phyloP scores from a whole-genome alignment of 2,888 invertebrate genomes.

The Drosophila recens region DNA sequence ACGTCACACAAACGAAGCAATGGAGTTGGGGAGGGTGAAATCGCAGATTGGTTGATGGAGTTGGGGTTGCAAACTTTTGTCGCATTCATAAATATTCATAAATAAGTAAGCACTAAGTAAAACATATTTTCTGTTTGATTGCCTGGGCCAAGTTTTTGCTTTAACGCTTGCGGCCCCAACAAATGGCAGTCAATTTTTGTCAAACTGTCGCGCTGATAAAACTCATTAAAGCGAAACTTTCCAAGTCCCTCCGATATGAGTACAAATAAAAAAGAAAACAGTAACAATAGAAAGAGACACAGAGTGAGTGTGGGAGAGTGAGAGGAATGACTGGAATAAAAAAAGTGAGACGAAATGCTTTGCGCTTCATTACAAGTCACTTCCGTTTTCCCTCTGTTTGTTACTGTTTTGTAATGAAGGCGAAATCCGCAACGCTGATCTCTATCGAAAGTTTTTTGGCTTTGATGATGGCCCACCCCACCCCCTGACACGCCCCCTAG shows the following conservation, averaged over 20 bases:
- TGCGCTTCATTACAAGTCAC: conserved; percentile 75
- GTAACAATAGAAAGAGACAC: conserved; percentile 2
- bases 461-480: conserved; percentile 60
- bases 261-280: conserved; percentile 24
- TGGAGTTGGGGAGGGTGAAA: background rate
- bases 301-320: background rate
- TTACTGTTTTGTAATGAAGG: conserved; percentile 65
- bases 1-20: conserved; percentile 35
- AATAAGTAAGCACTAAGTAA: conserved; percentile 67
- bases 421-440: conserved; percentile 63
- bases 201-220: conserved; percentile 73
- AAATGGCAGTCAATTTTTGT: conserved; percentile 74
- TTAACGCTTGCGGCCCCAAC: conserved; percentile 59
- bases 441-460: conserved; percentile 74
- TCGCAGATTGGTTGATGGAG: background rate
- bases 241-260: conserved; percentile 51
- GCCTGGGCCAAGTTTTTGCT: conserved; percentile 63
- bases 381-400: conserved; percentile 49
- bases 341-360: conserved; percentile 63
- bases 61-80: conserved; percentile 65
- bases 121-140: conserved; percentile 81
- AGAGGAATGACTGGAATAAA: conserved; percentile 21
- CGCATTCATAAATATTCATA: conserved; percentile 81
- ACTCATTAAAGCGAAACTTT: conserved; percentile 78
- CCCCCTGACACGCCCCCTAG: conserved; percentile 29